Conservation (phyloP, 2,888 invertebrate species). For the Netelia virgata region DNA sequence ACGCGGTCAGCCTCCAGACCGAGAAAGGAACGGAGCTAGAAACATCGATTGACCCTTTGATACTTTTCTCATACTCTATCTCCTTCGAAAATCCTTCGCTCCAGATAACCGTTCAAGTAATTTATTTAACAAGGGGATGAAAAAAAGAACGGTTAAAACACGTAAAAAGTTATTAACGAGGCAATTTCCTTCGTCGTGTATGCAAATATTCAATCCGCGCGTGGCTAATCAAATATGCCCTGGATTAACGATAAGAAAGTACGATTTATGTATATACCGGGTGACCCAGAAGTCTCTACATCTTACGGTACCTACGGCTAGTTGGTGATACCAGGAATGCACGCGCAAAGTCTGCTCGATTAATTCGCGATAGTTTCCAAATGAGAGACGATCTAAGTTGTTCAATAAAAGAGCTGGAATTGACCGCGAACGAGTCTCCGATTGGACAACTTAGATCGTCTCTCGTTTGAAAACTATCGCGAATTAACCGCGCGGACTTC, state of each 20-base stretch:
- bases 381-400: too few relatives aligned
- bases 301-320: too few relatives aligned
- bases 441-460: too few relatives aligned
- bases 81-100: background rate
- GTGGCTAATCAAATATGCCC: conserved; percentile 52
- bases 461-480: too few relatives aligned
- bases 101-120: background rate
- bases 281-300: too few relatives aligned
- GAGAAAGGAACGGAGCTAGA: conserved; percentile 30
- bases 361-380: too few relatives aligned
- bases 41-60: conserved; percentile 46
- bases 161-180: conserved; percentile 36
- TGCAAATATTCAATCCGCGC: conserved; percentile 52
- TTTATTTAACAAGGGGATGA: background rate
- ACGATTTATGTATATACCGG: conserved; percentile 20
- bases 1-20: conserved; percentile 38
- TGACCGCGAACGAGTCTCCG: too few relatives aligned
- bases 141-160: background rate
- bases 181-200: conserved; percentile 21
- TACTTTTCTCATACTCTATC: conserved; percentile 9
- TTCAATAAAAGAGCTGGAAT: too few relatives aligned
- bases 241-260: conserved; percentile 59
- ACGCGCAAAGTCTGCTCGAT: too few relatives aligned
- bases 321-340: too few relatives aligned
- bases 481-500: too few relatives aligned